Percentiles rank a stretch among this genome's conserved stretches.
phyloP scores from a whole-genome alignment of 2,797 vertebrate genomes.

The Eulemur coronatus region DNA sequence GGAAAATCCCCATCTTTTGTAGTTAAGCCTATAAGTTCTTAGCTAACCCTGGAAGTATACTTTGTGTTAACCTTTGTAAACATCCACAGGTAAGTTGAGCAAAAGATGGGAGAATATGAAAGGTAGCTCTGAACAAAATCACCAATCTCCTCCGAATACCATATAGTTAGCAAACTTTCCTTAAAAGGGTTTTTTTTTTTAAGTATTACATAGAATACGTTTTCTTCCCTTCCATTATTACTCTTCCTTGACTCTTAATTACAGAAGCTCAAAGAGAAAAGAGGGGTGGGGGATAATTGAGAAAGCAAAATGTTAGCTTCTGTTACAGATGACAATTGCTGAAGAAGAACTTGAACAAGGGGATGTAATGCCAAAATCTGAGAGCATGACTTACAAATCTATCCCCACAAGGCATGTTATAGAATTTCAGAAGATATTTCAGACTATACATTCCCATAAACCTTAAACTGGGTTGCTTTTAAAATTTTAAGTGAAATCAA shows the following conservation, averaged over 20 bases:
- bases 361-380: neutral
- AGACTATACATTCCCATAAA: neutral
- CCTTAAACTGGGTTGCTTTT: neutral
- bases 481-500: conserved; percentile 28
- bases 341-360: neutral
- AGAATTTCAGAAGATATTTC: conserved; percentile 26
- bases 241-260: neutral
- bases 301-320: neutral
- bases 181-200: neutral
- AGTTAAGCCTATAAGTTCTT: neutral
- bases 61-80: neutral
- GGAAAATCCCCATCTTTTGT: conserved; percentile 17
- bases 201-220: neutral
- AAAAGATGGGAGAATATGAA: neutral
- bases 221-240: neutral
- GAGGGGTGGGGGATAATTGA: neutral
- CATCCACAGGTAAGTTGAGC: neutral
- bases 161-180: neutral
- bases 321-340: neutral
- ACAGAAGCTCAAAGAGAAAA: neutral
- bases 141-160: neutral
- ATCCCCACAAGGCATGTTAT: neutral
- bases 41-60: neutral
- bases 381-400: neutral
- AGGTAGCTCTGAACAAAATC: neutral